phyloP scores from a whole-genome alignment of 2,888 invertebrate species.

The Exocentrus adspersus region DNA sequence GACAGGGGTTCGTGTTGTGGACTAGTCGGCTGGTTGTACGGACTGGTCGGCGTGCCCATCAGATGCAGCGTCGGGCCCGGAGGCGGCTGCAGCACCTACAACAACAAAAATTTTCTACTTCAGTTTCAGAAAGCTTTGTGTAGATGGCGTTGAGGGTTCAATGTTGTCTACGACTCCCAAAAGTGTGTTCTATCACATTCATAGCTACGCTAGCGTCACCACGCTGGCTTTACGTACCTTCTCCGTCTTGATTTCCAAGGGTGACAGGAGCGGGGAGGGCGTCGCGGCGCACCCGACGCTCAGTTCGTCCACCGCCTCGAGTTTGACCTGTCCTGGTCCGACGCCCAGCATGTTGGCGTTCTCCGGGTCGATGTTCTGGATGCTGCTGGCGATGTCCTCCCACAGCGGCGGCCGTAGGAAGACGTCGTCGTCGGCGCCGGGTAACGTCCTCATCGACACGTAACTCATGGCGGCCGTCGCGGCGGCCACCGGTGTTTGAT shows the following conservation, averaged over 20 bases:
- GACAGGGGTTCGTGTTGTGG: constrained; percentile 44
- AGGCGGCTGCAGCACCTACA: constrained; percentile 60
- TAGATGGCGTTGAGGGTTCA: too few species aligned
- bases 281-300: constrained; percentile 68
- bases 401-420: constrained; percentile 88
- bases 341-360: constrained; percentile 88
- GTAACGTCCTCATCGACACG: constrained; percentile 66
- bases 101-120: too few species aligned
- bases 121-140: too few species aligned
- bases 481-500: constrained; percentile 21
- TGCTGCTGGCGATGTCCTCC: constrained; percentile 92
- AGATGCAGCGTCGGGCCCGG: constrained; percentile 67
- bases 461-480: constrained; percentile 63
- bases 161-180: too few species aligned
- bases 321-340: constrained; percentile 78
- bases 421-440: constrained; percentile 80
- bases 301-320: constrained; percentile 77
- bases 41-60: constrained; percentile 67
- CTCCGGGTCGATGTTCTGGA: constrained; percentile 89
- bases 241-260: constrained; percentile 84
- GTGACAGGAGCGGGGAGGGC: constrained; percentile 80
- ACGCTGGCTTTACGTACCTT: too few species aligned
- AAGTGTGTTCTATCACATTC: too few species aligned
- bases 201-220: too few species aligned
- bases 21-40: constrained; percentile 59